phyloP scores from a whole-genome alignment of 2,888 invertebrate genomes.

The Lepidocyrtoides sp. region DNA sequence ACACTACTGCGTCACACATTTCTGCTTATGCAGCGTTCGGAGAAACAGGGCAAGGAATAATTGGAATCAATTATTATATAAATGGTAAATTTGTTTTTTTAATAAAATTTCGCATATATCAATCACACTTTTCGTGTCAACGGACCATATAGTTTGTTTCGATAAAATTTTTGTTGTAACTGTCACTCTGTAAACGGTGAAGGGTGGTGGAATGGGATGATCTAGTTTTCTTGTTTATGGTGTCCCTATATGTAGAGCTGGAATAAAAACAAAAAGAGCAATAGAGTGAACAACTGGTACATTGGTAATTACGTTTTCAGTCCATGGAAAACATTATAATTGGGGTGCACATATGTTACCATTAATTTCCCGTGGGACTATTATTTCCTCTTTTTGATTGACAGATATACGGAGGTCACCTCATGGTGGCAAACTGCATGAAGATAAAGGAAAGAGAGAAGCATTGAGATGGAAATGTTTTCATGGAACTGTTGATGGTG shows the following conservation, averaged over 20 bases:
- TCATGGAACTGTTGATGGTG: too few relatives aligned
- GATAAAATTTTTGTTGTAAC: too few relatives aligned
- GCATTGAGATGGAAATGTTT: too few relatives aligned
- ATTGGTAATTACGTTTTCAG: not conserved
- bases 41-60: too few relatives aligned
- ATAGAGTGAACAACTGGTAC: not conserved
- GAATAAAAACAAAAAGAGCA: not conserved
- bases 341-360: not conserved
- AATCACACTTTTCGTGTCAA: slow-evolving; percentile 32
- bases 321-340: not conserved
- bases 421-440: too few relatives aligned
- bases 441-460: too few relatives aligned
- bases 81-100: not conserved
- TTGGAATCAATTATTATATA: slow-evolving; percentile 9
- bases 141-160: slow-evolving; percentile 4
- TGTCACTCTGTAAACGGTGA: not conserved
- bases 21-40: too few relatives aligned
- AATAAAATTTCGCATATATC: slow-evolving; percentile 45
- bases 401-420: slow-evolving; percentile 26
- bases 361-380: slow-evolving; percentile 63
- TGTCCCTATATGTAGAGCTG: not conserved
- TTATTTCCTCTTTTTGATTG: slow-evolving; percentile 57
- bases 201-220: not conserved
- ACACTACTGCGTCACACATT: too few relatives aligned
- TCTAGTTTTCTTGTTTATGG: not conserved